Evolutionary conservation across 2,888 invertebrate species (phyloP), one percentile per base, ranked within the genome.

Genomic region (Fabriciana adippe): DNA sequence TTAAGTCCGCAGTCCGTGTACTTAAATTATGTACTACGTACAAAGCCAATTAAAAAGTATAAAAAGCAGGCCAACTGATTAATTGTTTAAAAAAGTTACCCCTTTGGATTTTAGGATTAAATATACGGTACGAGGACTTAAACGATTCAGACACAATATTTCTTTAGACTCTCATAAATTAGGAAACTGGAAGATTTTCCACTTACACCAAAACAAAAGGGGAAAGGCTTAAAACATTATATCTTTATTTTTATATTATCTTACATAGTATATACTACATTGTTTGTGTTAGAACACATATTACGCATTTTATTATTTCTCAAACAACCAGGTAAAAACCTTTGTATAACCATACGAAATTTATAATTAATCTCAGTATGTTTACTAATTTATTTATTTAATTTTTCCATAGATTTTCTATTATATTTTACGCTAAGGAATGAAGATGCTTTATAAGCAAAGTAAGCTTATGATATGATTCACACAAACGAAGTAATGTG

Each of bases 91-190:
- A 88, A 86, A 91, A 90, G 83, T 89, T 84, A 84, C 88, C 88
- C 87, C 85, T 91, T 91, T 91, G 90, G 91, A 90, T 90, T 89
- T 85, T 79, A 79, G 90, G 92, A 92, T 92, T 92, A 92, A 81
- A 86, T 86, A 82, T 82, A 88, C 82, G 81, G 86, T 80, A 84
- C 88, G 91, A 90, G 88, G 93, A 92, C 92, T 93, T 92, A 92
- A 93, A 90, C 87, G 92, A 91, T 92, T 92, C 88, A 83, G 82
- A 89, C 88, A 86, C 88, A 92, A 92, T 92, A 93, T 90, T 91
- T 92, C 91, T 92, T 90, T 85, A 64, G 80, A 85, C 87, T 88
- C 84, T 88, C 89, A 90, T 88, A 90, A 91, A 90, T 90, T 89
- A 88, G 86, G 85, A 89, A 86, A 87, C 88, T 86, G 87, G 85